phyloP scores from a whole-genome alignment of 2,113 vertebrate genomes.

The Festucalex cinctus region DNA sequence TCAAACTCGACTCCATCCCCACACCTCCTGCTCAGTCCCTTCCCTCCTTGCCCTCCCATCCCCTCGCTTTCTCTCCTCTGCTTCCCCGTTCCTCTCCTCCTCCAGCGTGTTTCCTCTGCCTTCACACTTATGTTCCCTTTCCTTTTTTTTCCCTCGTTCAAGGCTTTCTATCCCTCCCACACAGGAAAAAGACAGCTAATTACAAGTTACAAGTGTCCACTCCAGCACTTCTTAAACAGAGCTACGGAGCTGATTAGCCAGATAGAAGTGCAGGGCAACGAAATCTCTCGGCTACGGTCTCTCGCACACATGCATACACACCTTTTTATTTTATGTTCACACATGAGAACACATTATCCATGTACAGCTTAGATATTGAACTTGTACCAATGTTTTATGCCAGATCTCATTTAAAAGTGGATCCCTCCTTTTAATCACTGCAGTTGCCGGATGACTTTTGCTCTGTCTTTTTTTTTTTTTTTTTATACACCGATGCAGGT shows the following conservation, averaged over 20 bases:
- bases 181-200: slow-evolving; percentile 90
- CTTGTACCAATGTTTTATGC: slow-evolving; percentile 23
- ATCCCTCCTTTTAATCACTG: slow-evolving; percentile 14
- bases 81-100: slow-evolving; percentile 19
- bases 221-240: slow-evolving; percentile 91
- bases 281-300: slow-evolving; percentile 77
- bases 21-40: slow-evolving; percentile 41
- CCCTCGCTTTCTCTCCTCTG: slow-evolving; percentile 19
- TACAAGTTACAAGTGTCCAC: slow-evolving; percentile 88
- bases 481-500: slow-evolving; percentile 33
- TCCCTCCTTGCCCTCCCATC: slow-evolving; percentile 25
- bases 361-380: slow-evolving; percentile 41
- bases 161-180: slow-evolving; percentile 43
- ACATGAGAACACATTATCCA: slow-evolving; percentile 37
- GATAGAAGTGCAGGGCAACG: slow-evolving; percentile 84
- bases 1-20: slow-evolving; percentile 73
- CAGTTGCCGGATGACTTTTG: slow-evolving; percentile 34
- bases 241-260: slow-evolving; percentile 89
- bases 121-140: slow-evolving; percentile 26
- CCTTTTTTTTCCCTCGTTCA: slow-evolving; percentile 11
- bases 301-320: slow-evolving; percentile 14
- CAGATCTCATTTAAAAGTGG: slow-evolving; percentile 14
- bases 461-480: slow-evolving; percentile 19
- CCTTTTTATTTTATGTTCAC: slow-evolving; percentile 38
- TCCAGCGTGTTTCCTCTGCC: slow-evolving; percentile 17